These are phyloP conservation scores for Drosophila fulvimacula DNA, from an alignment of 2,888 invertebrate genomes.

Conservation along the genomic window DNA sequence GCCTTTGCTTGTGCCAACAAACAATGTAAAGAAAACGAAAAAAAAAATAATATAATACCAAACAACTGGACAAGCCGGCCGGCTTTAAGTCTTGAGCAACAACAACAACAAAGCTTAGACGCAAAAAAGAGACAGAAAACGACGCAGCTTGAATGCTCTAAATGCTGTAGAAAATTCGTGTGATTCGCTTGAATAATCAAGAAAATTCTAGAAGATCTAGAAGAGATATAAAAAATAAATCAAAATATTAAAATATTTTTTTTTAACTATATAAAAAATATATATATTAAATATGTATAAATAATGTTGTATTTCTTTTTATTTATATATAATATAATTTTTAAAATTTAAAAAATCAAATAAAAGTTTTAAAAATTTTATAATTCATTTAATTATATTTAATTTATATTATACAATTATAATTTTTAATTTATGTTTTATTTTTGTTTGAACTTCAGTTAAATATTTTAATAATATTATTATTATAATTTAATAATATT, in stretches of 20 bases:
- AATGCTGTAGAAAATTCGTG: not conserved
- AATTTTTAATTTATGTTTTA: no score
- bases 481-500: not conserved
- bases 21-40: slow-evolving; percentile 54
- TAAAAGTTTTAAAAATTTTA: not conserved
- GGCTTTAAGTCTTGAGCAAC: slow-evolving; percentile 49
- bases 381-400: not conserved
- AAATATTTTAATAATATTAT: no score
- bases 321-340: no score
- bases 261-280: no score
- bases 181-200: not conserved
- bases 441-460: no score
- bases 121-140: not conserved
- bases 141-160: slow-evolving; percentile 31
- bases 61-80: slow-evolving; percentile 76
- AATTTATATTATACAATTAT: no score
- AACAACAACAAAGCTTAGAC: slow-evolving; percentile 12
- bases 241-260: no score
- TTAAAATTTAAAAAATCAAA: no score
- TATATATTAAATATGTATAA: not conserved
- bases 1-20: slow-evolving; percentile 56
- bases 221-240: no score
- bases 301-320: no score
- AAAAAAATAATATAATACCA: slow-evolving; percentile 43
- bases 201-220: not conserved